Evolutionary conservation across 2,113 vertebrate species (phyloP).

Genomic region (human): GRCh38 chr4:151403001-151403500

Average conservation of each 20-base stretch:
- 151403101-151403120: not conserved
- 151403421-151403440: no score
- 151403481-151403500: no score
- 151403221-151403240: not conserved
- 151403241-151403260: not conserved
- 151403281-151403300: not conserved
- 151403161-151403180: not conserved
- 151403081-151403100: not conserved
- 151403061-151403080: not conserved
- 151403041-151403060: not conserved
- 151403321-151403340: not conserved
- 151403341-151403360: no score
- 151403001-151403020: not conserved
- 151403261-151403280: not conserved
- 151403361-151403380: no score
- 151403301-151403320: constrained; percentile 31
- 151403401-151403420: no score
- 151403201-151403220: not conserved
- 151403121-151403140: not conserved
- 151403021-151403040: not conserved
- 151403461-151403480: no score
- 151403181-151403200: not conserved
- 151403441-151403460: no score
- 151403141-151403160: not conserved
- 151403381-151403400: no score